Conservation (phyloP, 2,888 invertebrate genomes). For the Cosmopolites sordidus region DNA sequence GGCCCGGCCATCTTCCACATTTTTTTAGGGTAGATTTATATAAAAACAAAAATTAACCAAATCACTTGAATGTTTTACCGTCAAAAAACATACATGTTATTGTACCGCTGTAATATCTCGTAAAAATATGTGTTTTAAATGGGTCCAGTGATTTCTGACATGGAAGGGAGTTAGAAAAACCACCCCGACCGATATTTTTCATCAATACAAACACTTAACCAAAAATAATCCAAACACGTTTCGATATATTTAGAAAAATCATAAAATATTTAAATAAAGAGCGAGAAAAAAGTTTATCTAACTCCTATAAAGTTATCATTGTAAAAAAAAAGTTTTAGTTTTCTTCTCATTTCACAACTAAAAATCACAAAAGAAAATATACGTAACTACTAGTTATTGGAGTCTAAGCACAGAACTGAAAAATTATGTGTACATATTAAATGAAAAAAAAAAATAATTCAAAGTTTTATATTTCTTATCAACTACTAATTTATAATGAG, state of each 20-base stretch:
- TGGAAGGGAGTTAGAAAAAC: no score
- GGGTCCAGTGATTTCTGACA: slow-evolving; percentile 12
- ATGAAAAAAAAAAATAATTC: slow-evolving; percentile 4
- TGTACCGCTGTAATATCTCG: slow-evolving; percentile 16
- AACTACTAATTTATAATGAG: slow-evolving; percentile 11
- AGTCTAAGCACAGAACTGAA: slow-evolving; percentile 20
- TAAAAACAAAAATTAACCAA: slow-evolving; percentile 8
- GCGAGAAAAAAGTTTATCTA: no score
- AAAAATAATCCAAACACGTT: no score
- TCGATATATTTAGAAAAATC: no score
- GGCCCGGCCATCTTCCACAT: slow-evolving; percentile 7
- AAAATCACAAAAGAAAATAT: slow-evolving; percentile 9
- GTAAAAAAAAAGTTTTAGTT: neutral
- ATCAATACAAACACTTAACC: no score
- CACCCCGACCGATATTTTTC: no score
- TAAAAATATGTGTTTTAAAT: slow-evolving; percentile 22
- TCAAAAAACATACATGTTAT: slow-evolving; percentile 19
- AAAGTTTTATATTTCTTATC: slow-evolving; percentile 19
- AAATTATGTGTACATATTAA: slow-evolving; percentile 19
- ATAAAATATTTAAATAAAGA: no score
- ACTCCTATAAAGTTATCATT: slow-evolving; percentile 1
- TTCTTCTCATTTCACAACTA: no score
- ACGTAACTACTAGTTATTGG: slow-evolving; percentile 17
- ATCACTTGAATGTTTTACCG: slow-evolving; percentile 20
- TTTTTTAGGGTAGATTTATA: slow-evolving; percentile 12